These are phyloP conservation scores for Mugil cephalus DNA, from an alignment of 2,113 vertebrate genomes.

Conservation along the genomic window DNA sequence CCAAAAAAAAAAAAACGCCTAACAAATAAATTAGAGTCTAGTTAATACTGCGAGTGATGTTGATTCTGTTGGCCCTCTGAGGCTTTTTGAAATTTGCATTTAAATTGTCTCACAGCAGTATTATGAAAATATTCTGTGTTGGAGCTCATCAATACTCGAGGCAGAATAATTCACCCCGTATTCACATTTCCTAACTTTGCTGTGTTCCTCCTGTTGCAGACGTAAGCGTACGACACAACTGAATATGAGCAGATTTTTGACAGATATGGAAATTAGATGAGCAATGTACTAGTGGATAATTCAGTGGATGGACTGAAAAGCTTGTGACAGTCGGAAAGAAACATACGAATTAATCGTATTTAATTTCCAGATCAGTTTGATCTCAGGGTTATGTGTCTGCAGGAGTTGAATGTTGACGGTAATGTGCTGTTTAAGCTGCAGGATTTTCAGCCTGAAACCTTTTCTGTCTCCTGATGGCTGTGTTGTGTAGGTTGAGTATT, in stretches of 20 bases:
- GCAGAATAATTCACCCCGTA: constrained; percentile 57
- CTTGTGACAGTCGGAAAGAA: too few relatives aligned
- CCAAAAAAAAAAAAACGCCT: constrained; percentile 31
- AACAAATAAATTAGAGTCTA: constrained; percentile 21
- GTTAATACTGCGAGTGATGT: constrained; percentile 42
- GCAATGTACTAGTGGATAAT: constrained; percentile 23
- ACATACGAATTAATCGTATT: constrained; percentile 13
- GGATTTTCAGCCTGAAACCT: background rate
- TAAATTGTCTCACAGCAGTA: constrained; percentile 58
- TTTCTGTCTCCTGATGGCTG: background rate
- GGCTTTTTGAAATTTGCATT: constrained; percentile 48
- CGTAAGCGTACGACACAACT: constrained; percentile 29
- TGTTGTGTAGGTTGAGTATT: constrained; percentile 22
- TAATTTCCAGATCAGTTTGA: constrained; percentile 12
- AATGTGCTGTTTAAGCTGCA: constrained; percentile 10
- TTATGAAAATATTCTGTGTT: constrained; percentile 59
- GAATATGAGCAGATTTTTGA: constrained; percentile 13
- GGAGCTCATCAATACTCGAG: constrained; percentile 49
- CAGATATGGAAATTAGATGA: constrained; percentile 45
- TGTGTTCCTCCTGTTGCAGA: constrained; percentile 61
- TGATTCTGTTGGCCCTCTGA: constrained; percentile 38
- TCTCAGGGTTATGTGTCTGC: too few relatives aligned
- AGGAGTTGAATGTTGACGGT: too few relatives aligned
- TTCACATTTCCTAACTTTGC: constrained; percentile 50
- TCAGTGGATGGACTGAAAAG: too few relatives aligned